Evolutionary conservation across 2,797 vertebrate genomes (phyloP).

Genomic region (Leucoraja ocellata): DNA sequence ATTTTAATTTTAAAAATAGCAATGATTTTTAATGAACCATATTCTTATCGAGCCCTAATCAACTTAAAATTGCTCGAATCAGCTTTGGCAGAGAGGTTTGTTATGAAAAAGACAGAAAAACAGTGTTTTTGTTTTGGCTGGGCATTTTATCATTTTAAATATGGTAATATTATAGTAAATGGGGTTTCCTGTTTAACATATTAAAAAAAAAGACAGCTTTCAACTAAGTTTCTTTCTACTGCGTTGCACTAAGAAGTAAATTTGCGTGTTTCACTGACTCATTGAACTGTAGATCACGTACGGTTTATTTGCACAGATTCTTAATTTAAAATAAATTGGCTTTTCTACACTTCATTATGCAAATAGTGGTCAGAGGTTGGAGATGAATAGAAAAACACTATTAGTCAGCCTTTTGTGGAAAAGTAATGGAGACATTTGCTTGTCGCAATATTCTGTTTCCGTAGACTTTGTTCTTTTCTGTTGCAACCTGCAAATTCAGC

Average conservation of each 20-base stretch:
- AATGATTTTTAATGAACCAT: background rate
- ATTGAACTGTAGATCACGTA: conserved; percentile 8
- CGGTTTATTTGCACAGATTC: background rate
- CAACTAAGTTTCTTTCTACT: background rate
- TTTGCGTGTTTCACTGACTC: background rate
- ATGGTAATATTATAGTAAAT: background rate
- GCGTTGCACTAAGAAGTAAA: background rate
- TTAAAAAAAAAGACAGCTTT: background rate
- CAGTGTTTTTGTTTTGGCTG: background rate
- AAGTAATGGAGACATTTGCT: conserved; percentile 15
- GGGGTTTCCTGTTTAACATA: background rate
- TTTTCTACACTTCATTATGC: conserved; percentile 33
- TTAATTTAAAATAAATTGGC: conserved; percentile 20
- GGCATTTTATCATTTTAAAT: background rate
- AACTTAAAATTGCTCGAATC: background rate
- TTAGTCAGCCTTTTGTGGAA: conserved; percentile 4
- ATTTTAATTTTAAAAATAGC: background rate
- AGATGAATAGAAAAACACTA: conserved; percentile 19
- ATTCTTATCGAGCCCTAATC: too few species aligned
- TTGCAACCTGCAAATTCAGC: background rate
- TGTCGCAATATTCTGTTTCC: background rate
- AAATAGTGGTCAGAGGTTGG: conserved; percentile 15
- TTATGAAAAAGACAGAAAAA: background rate
- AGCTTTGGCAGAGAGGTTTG: background rate
- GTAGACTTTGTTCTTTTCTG: background rate